These are phyloP conservation scores for Platysternon megacephalum DNA, from an alignment of 2,113 vertebrate species.

Conservation along the genomic window DNA sequence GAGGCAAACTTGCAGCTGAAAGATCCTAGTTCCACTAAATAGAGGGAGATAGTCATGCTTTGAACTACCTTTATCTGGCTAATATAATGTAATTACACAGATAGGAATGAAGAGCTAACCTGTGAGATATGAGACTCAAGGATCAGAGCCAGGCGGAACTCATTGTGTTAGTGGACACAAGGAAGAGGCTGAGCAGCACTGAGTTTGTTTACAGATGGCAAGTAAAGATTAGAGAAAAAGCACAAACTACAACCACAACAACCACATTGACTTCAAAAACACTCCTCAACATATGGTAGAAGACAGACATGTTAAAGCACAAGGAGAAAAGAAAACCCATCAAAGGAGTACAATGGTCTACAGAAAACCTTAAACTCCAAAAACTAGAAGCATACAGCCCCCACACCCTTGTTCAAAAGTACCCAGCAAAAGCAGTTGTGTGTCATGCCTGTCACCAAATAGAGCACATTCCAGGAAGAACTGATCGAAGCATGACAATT, in stretches of 20 bases:
- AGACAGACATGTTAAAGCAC: background rate
- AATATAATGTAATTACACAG: background rate
- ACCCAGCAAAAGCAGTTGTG: background rate
- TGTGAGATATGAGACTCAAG: background rate
- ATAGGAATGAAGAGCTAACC: background rate
- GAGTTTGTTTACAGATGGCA: background rate
- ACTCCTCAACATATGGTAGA: rapidly evolving
- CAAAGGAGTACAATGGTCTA: rapidly evolving
- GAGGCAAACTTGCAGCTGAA: background rate
- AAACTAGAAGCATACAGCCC: background rate
- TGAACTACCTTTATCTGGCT: background rate
- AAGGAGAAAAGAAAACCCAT: background rate
- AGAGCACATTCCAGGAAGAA: background rate
- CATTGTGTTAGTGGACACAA: background rate
- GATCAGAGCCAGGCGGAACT: background rate
- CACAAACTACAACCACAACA: background rate
- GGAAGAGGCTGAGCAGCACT: background rate
- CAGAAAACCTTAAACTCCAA: background rate
- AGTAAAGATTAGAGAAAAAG: background rate
- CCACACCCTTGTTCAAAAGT: background rate
- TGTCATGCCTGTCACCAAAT: background rate
- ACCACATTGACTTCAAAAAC: rapidly evolving
- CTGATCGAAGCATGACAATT: background rate
- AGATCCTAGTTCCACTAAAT: background rate
- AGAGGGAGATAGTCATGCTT: background rate